These are phyloP conservation scores for Chymomyza caudatula DNA, from an alignment of 2,888 invertebrate genomes.

Conservation along the genomic window DNA sequence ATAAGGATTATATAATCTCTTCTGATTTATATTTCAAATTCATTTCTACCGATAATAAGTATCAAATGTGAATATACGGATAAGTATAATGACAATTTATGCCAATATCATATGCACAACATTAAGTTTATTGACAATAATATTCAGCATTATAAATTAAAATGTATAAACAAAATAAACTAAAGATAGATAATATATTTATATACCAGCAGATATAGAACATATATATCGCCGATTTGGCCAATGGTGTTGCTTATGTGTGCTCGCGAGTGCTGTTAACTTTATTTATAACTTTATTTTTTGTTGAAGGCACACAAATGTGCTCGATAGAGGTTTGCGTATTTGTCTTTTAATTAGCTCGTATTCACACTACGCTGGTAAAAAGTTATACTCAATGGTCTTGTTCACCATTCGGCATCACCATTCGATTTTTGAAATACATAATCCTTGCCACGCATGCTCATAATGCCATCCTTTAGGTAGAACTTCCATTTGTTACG, in stretches of 20 bases:
- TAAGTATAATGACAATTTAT: background rate
- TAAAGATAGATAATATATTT: background rate
- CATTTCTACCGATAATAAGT: background rate
- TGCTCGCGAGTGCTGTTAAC: constrained; percentile 18
- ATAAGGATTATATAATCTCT: too few relatives aligned
- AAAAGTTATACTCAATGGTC: background rate
- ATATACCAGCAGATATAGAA: constrained; percentile 3
- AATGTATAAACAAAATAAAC: constrained; percentile 18
- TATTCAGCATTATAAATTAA: constrained; percentile 39
- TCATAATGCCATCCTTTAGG: constrained; percentile 99
- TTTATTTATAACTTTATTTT: background rate
- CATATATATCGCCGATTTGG: constrained; percentile 19
- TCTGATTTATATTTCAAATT: background rate
- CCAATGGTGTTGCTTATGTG: constrained; percentile 4
- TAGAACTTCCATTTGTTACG: constrained; percentile 99
- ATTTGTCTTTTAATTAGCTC: constrained; percentile 9
- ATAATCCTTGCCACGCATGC: constrained; percentile 97
- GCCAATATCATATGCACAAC: constrained; percentile 3
- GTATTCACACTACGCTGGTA: constrained; percentile 11
- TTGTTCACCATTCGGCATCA: constrained; percentile 99
- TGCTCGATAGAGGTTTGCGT: constrained; percentile 24
- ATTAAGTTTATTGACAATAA: constrained; percentile 56
- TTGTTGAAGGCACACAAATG: constrained; percentile 11
- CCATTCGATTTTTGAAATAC: constrained; percentile 99
- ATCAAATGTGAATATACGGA: background rate